These are phyloP conservation scores for Oscheius sp. DNA, from an alignment of 2,888 invertebrate species.

Conservation along the genomic window DNA sequence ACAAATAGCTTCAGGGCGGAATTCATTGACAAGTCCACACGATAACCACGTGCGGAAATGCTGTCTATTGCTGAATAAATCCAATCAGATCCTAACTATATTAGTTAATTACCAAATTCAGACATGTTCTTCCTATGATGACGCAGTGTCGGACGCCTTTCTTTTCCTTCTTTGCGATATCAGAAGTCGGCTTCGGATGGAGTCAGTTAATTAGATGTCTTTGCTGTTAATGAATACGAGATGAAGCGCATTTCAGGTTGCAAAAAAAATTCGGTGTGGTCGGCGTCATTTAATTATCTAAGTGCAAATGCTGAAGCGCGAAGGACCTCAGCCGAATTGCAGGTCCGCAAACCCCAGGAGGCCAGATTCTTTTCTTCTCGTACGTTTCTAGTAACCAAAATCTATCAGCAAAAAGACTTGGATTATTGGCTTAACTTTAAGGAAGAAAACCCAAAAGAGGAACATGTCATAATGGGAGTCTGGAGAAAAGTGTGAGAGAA, in stretches of 20 bases:
- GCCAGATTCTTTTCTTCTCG: too few relatives aligned
- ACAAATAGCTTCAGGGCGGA: neutral
- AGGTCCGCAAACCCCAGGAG: too few relatives aligned
- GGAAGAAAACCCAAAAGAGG: too few relatives aligned
- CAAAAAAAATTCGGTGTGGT: neutral
- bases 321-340: too few relatives aligned
- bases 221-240: constrained; percentile 13
- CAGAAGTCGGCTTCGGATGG: neutral
- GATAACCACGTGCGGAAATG: neutral
- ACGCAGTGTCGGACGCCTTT: neutral
- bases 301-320: constrained; percentile 15
- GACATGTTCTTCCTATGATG: constrained; percentile 7
- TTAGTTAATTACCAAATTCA: constrained; percentile 7
- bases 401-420: too few relatives aligned
- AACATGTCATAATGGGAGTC: too few relatives aligned
- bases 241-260: constrained; percentile 1
- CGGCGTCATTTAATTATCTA: constrained; percentile 19
- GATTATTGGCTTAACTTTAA: too few relatives aligned
- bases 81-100: neutral
- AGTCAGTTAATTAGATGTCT: constrained; percentile 10
- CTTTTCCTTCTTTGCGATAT: too few relatives aligned
- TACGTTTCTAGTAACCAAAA: too few relatives aligned
- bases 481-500: too few relatives aligned
- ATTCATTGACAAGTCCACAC: constrained; percentile 4
- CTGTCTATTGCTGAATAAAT: neutral